Percentiles rank a stretch among this genome's conserved stretches.
Conservation (phyloP, 2,113 vertebrate species). For the Amazona guildingii region DNA sequence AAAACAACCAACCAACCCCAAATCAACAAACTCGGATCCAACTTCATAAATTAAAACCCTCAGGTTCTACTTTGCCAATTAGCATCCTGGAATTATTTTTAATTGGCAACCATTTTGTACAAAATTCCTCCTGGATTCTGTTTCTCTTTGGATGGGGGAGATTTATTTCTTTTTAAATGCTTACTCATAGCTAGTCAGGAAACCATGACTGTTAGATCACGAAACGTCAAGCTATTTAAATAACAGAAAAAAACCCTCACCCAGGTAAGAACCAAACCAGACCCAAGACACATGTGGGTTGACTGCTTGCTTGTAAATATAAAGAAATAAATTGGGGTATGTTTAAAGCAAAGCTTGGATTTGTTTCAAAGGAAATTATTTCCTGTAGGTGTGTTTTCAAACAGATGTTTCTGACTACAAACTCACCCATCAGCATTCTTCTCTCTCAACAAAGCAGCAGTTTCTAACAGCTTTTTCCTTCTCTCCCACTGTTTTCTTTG, state of each 20-base stretch:
- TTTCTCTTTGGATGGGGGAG: background rate
- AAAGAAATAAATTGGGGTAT: background rate
- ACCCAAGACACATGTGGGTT: background rate
- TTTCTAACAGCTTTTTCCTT: constrained; percentile 81
- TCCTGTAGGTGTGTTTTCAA: background rate
- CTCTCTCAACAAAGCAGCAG: constrained; percentile 81
- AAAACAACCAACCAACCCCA: background rate
- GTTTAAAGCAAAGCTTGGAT: background rate
- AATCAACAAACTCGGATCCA: background rate
- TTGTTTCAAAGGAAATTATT: background rate
- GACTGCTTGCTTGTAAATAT: background rate
- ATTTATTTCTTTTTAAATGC: background rate
- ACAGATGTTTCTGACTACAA: background rate
- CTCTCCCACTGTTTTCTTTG: constrained; percentile 87
- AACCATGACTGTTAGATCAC: background rate
- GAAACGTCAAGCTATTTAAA: background rate
- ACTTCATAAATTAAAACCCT: background rate
- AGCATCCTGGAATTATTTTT: background rate
- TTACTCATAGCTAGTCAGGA: background rate
- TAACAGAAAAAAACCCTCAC: background rate
- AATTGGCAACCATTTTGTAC: background rate
- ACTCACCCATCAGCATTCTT: constrained; percentile 93
- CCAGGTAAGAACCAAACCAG: background rate
- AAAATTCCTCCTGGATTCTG: background rate
- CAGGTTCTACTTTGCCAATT: background rate